These are phyloP conservation scores for Pyxicephalus adspersus DNA, from an alignment of 2,113 vertebrate genomes.

Conservation along the genomic window DNA sequence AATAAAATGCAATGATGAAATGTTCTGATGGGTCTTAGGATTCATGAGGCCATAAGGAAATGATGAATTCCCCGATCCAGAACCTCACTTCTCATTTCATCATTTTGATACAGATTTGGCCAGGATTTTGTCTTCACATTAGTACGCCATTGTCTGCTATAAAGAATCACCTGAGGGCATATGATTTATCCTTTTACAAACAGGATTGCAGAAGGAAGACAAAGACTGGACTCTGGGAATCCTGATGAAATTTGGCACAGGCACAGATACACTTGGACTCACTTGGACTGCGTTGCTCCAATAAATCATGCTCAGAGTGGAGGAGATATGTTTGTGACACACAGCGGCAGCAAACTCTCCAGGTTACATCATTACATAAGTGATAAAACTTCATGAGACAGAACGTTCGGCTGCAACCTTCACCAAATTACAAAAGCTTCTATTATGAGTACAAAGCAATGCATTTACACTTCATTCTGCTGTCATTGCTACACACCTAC, in stretches of 20 bases:
- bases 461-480: no score
- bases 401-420: no score
- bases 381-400: not conserved
- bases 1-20: conserved; percentile 30
- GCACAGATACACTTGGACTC: conserved; percentile 3
- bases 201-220: conserved; percentile 19
- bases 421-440: no score
- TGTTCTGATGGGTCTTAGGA: conserved; percentile 27
- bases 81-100: conserved; percentile 38
- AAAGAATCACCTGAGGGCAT: conserved; percentile 40
- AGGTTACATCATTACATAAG: not conserved
- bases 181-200: conserved; percentile 19
- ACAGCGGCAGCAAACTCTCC: not conserved
- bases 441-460: no score
- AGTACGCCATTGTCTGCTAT: conserved; percentile 33
- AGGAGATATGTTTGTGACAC: conserved; percentile 14
- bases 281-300: conserved; percentile 2
- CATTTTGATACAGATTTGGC: conserved; percentile 46
- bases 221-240: conserved; percentile 40
- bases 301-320: conserved; percentile 36
- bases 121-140: conserved; percentile 35
- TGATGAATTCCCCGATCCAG: conserved; percentile 29
- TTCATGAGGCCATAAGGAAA: conserved; percentile 24
- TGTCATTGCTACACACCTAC: no score
- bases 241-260: conserved; percentile 33